phyloP scores from a whole-genome alignment of 2,113 vertebrate species.

The Muntiacus reevesi region DNA sequence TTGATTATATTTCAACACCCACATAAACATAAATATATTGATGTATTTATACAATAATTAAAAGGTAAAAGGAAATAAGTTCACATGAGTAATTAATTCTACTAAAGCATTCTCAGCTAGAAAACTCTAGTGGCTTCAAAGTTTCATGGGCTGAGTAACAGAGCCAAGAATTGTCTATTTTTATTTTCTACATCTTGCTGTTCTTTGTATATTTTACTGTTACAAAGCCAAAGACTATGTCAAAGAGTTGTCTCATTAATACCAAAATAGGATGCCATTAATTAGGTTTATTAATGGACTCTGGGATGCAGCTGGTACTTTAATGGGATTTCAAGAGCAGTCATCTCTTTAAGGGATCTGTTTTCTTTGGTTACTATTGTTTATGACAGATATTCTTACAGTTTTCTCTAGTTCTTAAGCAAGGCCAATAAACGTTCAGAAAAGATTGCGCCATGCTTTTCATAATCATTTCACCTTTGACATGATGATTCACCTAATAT shows the following conservation, averaged over 20 bases:
- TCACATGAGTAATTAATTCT: not conserved
- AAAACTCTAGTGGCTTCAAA: not conserved
- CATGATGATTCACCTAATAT: not conserved
- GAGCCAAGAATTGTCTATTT: not conserved
- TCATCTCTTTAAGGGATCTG: not conserved
- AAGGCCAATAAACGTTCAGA: not conserved
- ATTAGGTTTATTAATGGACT: constrained; percentile 40
- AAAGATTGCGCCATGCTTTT: not conserved
- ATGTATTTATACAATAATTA: not conserved
- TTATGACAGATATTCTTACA: constrained; percentile 17
- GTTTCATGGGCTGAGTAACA: not conserved
- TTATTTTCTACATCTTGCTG: not conserved
- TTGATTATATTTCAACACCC: not conserved
- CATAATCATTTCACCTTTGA: not conserved
- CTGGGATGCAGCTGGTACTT: not conserved
- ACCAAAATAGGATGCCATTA: constrained; percentile 25
- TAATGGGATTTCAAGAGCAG: not conserved
- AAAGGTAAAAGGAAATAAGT: not conserved
- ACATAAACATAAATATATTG: constrained; percentile 1
- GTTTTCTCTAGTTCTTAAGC: not conserved
- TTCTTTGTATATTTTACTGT: not conserved
- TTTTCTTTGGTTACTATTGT: not conserved
- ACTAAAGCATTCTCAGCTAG: not conserved
- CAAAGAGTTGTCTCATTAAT: constrained; percentile 44
- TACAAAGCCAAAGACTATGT: constrained; percentile 17